Percentiles rank a stretch among this genome's conserved stretches.
These are phyloP conservation scores for Choristoneura rosaceana DNA, from an alignment of 2,888 invertebrate species.

Conservation along the genomic window DNA sequence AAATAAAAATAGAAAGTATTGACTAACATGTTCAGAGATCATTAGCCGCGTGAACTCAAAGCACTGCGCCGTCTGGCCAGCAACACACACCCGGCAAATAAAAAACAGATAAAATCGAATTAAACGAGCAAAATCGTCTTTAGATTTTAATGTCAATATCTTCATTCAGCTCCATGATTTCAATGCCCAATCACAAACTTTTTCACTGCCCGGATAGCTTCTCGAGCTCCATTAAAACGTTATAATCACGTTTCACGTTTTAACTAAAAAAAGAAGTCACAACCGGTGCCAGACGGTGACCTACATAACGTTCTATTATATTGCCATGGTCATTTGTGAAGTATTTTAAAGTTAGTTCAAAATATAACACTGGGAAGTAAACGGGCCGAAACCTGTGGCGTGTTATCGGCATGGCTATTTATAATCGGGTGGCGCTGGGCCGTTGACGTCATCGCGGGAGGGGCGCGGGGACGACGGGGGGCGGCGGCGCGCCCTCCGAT, in stretches of 20 bases:
- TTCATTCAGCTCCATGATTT: neutral
- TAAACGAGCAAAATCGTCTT: neutral
- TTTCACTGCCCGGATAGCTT: neutral
- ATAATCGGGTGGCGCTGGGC: slow-evolving; percentile 77
- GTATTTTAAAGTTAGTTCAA: slow-evolving; percentile 31
- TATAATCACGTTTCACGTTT: slow-evolving; percentile 10
- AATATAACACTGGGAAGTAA: slow-evolving; percentile 44
- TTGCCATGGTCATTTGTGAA: slow-evolving; percentile 21
- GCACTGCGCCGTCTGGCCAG: too few species aligned
- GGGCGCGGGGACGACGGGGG: slow-evolving; percentile 52
- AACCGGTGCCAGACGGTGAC: neutral
- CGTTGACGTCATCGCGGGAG: slow-evolving; percentile 78
- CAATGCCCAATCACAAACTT: slow-evolving; percentile 13
- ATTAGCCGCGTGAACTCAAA: slow-evolving; percentile 21
- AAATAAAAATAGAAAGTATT: neutral
- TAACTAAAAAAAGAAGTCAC: neutral
- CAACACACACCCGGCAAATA: neutral
- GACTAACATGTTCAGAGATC: slow-evolving; percentile 30
- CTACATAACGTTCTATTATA: neutral
- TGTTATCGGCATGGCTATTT: slow-evolving; percentile 78
- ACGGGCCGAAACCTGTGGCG: slow-evolving; percentile 80
- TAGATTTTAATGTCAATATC: neutral
- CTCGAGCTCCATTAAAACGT: slow-evolving; percentile 2
- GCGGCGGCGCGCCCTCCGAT: slow-evolving; percentile 73
- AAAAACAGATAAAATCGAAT: neutral